These are phyloP conservation scores for Geotrypetes seraphini DNA, from an alignment of 2,797 vertebrate species.

Conservation along the genomic window DNA sequence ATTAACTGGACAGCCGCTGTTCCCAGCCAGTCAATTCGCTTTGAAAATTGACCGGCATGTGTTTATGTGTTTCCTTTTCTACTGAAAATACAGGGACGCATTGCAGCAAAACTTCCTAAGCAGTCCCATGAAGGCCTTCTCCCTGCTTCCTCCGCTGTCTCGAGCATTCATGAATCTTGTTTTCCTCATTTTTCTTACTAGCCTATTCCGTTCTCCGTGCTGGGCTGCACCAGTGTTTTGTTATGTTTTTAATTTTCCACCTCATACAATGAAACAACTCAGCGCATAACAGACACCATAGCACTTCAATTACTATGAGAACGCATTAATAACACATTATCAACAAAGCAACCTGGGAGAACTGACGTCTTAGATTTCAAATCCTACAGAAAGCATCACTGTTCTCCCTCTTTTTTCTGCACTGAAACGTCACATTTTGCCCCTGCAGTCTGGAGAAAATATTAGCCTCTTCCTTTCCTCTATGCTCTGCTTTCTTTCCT, in stretches of 20 bases:
- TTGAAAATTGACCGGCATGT: too few relatives aligned
- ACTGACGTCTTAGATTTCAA: slow-evolving; percentile 28
- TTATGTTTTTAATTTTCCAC: too few relatives aligned
- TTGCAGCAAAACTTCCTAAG: slow-evolving; percentile 5
- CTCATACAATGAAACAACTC: too few relatives aligned
- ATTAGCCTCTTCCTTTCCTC: neutral
- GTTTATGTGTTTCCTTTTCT: neutral
- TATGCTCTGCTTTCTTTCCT: neutral
- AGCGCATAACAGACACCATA: too few relatives aligned
- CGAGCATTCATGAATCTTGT: slow-evolving; percentile 29
- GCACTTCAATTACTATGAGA: too few relatives aligned
- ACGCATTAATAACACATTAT: too few relatives aligned
- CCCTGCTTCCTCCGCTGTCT: slow-evolving; percentile 10
- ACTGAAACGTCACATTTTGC: neutral
- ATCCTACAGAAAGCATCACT: slow-evolving; percentile 35
- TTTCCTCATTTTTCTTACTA: slow-evolving; percentile 27
- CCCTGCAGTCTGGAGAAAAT: neutral
- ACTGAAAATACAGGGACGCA: neutral
- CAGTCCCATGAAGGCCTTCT: slow-evolving; percentile 2
- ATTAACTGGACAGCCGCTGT: too few relatives aligned
- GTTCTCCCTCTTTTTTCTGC: neutral
- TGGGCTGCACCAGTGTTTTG: slow-evolving; percentile 12
- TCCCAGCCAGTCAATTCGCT: too few relatives aligned
- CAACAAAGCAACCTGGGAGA: slow-evolving; percentile 34
- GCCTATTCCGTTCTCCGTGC: slow-evolving; percentile 16